Evolutionary conservation across 2,113 vertebrate genomes (phyloP), one percentile per base, ranked within the genome.

Genomic region (Xiphophorus maculatus): DNA sequence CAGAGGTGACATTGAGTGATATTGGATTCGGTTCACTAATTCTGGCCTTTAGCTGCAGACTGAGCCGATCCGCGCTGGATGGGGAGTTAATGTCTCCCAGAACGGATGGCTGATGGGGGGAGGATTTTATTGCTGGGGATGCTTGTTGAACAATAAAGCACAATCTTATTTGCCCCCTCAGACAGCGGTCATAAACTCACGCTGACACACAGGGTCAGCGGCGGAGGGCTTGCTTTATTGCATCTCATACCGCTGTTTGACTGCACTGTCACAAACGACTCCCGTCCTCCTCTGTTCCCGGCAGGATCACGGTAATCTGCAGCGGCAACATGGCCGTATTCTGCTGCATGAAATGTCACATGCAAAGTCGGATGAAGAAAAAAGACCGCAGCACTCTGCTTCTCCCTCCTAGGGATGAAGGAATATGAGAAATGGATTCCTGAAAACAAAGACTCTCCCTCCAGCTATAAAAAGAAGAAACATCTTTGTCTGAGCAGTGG

Each of bases 111-210:
- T 69, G 35, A 61, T 61, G 74, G 83, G 44, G 44, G 44, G 42
- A 30, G 66, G 66, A 71, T 77, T 82, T 92, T 93, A 92, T 89
- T 88, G 89, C 85, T 66, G 74, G 76, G 72, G 71, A 86, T 87
- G 84, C 83, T 89, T 93, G 91, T 88, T 89, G 84, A 88, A 90
- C 88, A 91, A 90, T 93, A 93, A 93, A 92, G 80, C 79, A 87
- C 85, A 89, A 90, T 93, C 91, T 84, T 90, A 90, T 91, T 86
- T 83, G 66, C 73, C 82, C 61, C 83, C 40, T 75, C 77, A 88
- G 89, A 91, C 90, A 83, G 84, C 76, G 83, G 79, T 84, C 67
- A 89, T 93, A 91, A 93, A 88, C 84, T 81, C 83, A 71, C 80
- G 71, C 64, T 88, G 87, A 88, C 85, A 77, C 79, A 77, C 84